These are phyloP conservation scores for Prunella strophiata DNA, from an alignment of 2,797 vertebrate genomes.

Conservation along the genomic window DNA sequence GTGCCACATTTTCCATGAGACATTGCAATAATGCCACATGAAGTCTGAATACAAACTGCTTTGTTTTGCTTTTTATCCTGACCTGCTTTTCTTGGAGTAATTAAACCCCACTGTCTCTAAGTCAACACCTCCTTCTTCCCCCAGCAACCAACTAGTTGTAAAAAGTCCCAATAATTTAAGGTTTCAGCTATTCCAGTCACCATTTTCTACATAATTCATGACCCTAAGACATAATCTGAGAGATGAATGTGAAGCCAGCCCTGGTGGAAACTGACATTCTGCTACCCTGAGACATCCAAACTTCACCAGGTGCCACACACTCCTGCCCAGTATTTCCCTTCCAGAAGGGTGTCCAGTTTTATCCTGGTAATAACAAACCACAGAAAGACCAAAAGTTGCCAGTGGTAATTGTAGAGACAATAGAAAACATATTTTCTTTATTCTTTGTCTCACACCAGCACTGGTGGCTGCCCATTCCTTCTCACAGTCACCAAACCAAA, in stretches of 20 bases:
- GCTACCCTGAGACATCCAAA: not conserved
- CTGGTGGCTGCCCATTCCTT: not conserved
- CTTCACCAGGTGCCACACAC: not conserved
- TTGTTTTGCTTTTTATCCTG: not conserved
- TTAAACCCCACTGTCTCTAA: not conserved
- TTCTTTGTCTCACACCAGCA: rapidly evolving
- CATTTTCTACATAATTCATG: not conserved
- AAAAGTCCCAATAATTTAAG: not conserved
- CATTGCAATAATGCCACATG: not conserved
- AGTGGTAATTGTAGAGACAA: rapidly evolving
- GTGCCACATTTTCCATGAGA: not conserved
- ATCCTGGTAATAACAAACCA: not conserved
- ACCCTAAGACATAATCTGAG: too few relatives aligned
- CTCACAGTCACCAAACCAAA: not conserved
- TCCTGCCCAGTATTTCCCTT: not conserved
- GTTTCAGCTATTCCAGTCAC: not conserved
- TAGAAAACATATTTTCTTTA: not conserved
- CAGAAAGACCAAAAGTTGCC: not conserved
- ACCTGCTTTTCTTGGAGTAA: not conserved
- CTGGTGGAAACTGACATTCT: not conserved
- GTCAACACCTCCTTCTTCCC: not conserved
- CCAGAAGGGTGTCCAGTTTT: not conserved
- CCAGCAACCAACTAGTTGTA: not conserved
- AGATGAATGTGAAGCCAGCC: not conserved
- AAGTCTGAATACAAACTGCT: not conserved